phyloP scores from a whole-genome alignment of 2,797 vertebrate species.

The Pseudochirops cupreus region DNA sequence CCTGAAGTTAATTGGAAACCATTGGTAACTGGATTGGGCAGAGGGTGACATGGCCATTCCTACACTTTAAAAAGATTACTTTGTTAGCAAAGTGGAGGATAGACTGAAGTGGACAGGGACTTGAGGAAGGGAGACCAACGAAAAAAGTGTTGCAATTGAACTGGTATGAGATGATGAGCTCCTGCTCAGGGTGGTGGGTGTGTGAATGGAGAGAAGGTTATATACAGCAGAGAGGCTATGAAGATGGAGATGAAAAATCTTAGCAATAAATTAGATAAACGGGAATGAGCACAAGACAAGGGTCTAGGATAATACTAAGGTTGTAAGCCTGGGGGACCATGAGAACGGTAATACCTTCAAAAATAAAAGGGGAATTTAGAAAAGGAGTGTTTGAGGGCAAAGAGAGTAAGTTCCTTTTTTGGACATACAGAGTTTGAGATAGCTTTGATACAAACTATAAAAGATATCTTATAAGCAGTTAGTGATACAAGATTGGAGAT shows the following conservation, averaged over 20 bases:
- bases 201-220: background rate
- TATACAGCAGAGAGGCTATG: background rate
- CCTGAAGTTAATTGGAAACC: background rate
- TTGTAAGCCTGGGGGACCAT: background rate
- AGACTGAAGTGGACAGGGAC: background rate
- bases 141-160: background rate
- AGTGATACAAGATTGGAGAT: background rate
- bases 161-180: background rate
- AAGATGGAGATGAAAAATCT: background rate
- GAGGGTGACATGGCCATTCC: background rate
- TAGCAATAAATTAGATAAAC: background rate
- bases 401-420: background rate
- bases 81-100: background rate
- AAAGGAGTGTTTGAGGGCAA: background rate
- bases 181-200: background rate
- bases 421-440: background rate
- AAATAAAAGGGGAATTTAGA: background rate
- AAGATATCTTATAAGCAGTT: background rate
- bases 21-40: background rate
- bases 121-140: background rate
- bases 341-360: background rate
- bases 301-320: background rate
- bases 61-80: background rate
- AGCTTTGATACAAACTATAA: background rate
- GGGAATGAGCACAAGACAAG: background rate